Conservation (phyloP, 1,140 invertebrate species). For the Pseudomyrmex dendroicus region DNA sequence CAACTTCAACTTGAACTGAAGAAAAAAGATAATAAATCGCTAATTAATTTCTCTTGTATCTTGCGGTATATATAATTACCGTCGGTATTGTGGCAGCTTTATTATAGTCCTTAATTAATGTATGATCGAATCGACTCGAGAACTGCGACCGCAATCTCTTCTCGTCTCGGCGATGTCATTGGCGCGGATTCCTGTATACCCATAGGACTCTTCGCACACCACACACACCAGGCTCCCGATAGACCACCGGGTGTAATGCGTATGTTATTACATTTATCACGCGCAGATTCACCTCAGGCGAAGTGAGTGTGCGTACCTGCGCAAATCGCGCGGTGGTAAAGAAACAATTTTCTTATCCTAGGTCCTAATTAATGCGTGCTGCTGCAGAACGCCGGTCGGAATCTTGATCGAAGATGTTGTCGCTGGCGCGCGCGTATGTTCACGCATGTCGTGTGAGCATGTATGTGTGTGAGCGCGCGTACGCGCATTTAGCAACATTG, state of each 20-base stretch:
- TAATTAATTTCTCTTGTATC: constrained; percentile 42
- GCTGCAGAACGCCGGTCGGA: constrained; percentile 31
- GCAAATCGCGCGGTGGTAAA: constrained; percentile 30
- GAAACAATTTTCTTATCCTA: constrained; percentile 54
- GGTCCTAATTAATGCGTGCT: constrained; percentile 54
- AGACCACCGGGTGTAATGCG: constrained; percentile 49
- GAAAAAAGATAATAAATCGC: constrained; percentile 22
- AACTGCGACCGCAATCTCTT: neutral
- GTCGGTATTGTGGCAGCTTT: constrained; percentile 30
- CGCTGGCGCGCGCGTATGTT: neutral
- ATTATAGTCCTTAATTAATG: constrained; percentile 39
- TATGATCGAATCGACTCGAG: constrained; percentile 32
- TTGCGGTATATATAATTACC: constrained; percentile 29
- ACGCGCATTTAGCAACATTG: constrained; percentile 51
- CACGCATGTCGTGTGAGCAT: constrained; percentile 19
- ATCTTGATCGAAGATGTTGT: constrained; percentile 55
- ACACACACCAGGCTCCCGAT: neutral
- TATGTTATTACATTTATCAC: constrained; percentile 60
- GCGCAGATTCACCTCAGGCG: constrained; percentile 36
- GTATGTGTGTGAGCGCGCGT: constrained; percentile 30
- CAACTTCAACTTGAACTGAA: neutral
- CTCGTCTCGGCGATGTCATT: constrained; percentile 21
- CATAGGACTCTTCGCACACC: constrained; percentile 19
- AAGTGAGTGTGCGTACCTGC: constrained; percentile 13
- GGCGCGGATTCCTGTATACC: neutral